phyloP scores from a whole-genome alignment of 2,888 invertebrate genomes.

The Smittia sp. region DNA sequence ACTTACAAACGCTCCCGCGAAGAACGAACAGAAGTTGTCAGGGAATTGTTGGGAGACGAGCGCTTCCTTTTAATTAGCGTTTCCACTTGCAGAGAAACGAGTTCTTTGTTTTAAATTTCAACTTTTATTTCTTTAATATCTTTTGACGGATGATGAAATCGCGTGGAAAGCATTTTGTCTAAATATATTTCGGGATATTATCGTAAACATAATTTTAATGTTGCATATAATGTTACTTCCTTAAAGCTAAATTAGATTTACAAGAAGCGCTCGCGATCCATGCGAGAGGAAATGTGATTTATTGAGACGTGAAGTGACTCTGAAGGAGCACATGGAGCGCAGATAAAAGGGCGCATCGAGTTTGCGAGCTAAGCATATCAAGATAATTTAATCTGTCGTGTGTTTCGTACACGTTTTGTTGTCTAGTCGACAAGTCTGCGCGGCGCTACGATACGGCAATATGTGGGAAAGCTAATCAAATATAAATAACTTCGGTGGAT shows the following conservation, averaged over 20 bases:
- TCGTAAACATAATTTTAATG: slow-evolving; percentile 6
- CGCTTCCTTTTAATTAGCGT: no score
- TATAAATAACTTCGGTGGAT: slow-evolving; percentile 21
- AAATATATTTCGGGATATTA: not conserved
- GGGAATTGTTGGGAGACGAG: not conserved
- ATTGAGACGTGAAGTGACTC: slow-evolving; percentile 26
- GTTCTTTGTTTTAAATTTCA: not conserved
- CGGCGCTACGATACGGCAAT: not conserved
- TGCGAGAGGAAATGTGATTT: slow-evolving; percentile 21
- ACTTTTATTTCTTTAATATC: slow-evolving; percentile 5
- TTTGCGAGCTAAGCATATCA: not conserved
- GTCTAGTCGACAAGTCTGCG: not conserved
- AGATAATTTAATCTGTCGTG: slow-evolving; percentile 21
- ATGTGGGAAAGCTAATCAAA: not conserved
- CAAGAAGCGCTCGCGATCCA: not conserved
- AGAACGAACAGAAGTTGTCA: no score
- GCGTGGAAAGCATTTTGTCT: not conserved
- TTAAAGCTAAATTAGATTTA: slow-evolving; percentile 8
- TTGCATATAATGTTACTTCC: slow-evolving; percentile 6
- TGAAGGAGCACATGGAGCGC: not conserved
- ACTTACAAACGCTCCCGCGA: no score
- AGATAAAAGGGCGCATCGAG: not conserved
- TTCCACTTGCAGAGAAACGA: not conserved
- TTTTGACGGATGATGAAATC: not conserved
- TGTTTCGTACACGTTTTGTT: not conserved